Conservation (phyloP, 2,888 invertebrate genomes). For the Pyrrhopygopsis socrates region DNA sequence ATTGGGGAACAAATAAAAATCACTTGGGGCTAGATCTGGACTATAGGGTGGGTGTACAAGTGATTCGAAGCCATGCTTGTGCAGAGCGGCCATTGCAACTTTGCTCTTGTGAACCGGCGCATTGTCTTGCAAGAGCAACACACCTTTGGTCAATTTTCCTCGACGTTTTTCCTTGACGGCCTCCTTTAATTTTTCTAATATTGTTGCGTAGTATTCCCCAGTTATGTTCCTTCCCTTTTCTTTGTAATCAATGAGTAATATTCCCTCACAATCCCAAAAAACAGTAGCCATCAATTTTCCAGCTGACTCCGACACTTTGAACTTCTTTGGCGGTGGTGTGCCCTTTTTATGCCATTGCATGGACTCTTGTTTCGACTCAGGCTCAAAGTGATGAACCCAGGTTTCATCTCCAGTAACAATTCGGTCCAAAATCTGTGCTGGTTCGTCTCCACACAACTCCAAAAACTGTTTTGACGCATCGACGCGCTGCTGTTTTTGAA, state of each 20-base stretch:
- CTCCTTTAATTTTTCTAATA: constrained; percentile 28
- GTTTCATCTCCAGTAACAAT: constrained; percentile 79
- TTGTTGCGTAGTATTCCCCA: constrained; percentile 44
- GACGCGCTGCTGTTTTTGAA: constrained; percentile 78
- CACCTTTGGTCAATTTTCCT: constrained; percentile 27
- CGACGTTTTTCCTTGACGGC: constrained; percentile 20
- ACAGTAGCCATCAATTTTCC: constrained; percentile 46
- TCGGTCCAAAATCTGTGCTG: background rate
- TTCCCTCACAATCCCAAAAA: constrained; percentile 44
- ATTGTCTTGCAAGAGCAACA: constrained; percentile 40
- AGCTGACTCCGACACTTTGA: constrained; percentile 59
- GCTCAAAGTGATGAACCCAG: constrained; percentile 83
- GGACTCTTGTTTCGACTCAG: constrained; percentile 82
- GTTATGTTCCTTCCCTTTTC: constrained; percentile 28
- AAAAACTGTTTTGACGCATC: constrained; percentile 23
- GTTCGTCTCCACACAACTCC: background rate
- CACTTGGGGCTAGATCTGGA: constrained; percentile 18
- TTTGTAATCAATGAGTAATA: background rate
- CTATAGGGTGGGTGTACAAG: constrained; percentile 33
- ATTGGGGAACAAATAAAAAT: constrained; percentile 16
- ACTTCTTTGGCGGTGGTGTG: constrained; percentile 50
- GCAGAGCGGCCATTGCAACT: constrained; percentile 43
- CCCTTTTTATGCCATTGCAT: constrained; percentile 83
- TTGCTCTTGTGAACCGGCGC: constrained; percentile 49
- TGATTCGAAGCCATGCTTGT: background rate